phyloP scores from a whole-genome alignment of 2,888 invertebrate genomes.

The Lycaena phlaeas region DNA sequence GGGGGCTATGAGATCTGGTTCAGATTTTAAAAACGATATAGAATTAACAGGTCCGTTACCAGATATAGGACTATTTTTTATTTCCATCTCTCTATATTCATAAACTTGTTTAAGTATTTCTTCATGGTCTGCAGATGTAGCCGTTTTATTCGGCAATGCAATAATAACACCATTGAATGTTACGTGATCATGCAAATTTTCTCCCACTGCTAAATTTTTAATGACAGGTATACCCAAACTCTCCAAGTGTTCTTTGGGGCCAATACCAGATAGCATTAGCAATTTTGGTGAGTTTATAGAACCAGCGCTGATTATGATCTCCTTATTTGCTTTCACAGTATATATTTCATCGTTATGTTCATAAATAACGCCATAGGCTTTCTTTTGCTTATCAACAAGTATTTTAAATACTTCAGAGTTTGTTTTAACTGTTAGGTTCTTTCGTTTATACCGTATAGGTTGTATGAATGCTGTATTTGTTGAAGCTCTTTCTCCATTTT shows the following conservation, averaged over 20 bases:
- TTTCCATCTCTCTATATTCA: slow-evolving; percentile 38
- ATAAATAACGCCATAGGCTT: slow-evolving; percentile 43
- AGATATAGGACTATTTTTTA: slow-evolving; percentile 60
- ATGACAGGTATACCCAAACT: slow-evolving; percentile 32
- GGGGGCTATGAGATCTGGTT: slow-evolving; percentile 59
- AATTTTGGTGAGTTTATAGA: slow-evolving; percentile 44
- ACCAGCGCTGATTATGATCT: slow-evolving; percentile 45
- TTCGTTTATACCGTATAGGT: slow-evolving; percentile 68
- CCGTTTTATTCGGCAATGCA: slow-evolving; percentile 60
- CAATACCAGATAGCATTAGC: slow-evolving; percentile 50
- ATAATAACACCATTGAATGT: slow-evolving; percentile 61
- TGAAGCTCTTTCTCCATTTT: slow-evolving; percentile 72
- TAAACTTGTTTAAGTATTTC: slow-evolving; percentile 46
- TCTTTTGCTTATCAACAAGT: slow-evolving; percentile 54
- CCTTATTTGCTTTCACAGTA: slow-evolving; percentile 39
- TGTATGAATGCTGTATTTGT: slow-evolving; percentile 76
- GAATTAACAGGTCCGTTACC: slow-evolving; percentile 67
- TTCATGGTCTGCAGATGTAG: slow-evolving; percentile 47
- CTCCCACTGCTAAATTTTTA: slow-evolving; percentile 43
- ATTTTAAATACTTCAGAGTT: slow-evolving; percentile 68
- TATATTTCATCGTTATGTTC: slow-evolving; percentile 22
- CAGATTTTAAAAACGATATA: slow-evolving; percentile 70
- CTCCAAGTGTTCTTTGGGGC: slow-evolving; percentile 38
- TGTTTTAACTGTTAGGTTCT: slow-evolving; percentile 64
- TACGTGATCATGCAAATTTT: slow-evolving; percentile 51